phyloP scores from a whole-genome alignment of 1,140 invertebrate genomes.

The Marisa cornuarietis region DNA sequence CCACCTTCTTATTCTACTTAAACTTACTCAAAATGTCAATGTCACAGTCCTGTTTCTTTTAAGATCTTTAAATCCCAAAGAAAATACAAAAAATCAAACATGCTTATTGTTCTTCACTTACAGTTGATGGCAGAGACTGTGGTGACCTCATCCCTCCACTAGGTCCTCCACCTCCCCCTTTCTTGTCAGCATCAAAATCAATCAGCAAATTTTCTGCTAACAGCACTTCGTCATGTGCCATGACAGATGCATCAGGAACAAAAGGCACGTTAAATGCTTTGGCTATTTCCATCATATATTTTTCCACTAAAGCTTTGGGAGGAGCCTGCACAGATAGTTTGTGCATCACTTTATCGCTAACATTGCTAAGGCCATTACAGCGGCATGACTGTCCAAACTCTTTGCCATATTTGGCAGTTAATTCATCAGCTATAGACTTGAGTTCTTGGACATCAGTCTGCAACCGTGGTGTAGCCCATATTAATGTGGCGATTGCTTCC shows the following conservation, averaged over 20 bases:
- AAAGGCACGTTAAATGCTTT: slow-evolving; percentile 75
- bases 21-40: not conserved
- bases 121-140: slow-evolving; percentile 30
- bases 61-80: not conserved
- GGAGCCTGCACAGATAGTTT: slow-evolving; percentile 96
- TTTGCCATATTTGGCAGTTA: slow-evolving; percentile 93
- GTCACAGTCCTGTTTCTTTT: not conserved
- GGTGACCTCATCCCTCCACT: slow-evolving; percentile 51
- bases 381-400: slow-evolving; percentile 76
- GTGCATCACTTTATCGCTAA: slow-evolving; percentile 95
- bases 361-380: slow-evolving; percentile 72
- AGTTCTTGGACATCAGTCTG: slow-evolving; percentile 73
- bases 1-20: not conserved
- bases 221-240: slow-evolving; percentile 80
- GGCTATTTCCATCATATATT: slow-evolving; percentile 86
- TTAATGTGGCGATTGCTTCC: slow-evolving; percentile 93
- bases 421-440: slow-evolving; percentile 90
- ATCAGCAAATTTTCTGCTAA: slow-evolving; percentile 80
- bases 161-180: slow-evolving; percentile 64
- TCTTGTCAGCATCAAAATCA: slow-evolving; percentile 70
- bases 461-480: slow-evolving; percentile 93
- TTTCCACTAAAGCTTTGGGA: slow-evolving; percentile 94
- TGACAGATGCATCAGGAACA: slow-evolving; percentile 69
- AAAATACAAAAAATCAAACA: slow-evolving; percentile 2
- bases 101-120: not conserved